Evolutionary conservation across 2,113 vertebrate species (phyloP).

Genomic region (Oenanthe oenanthe): DNA sequence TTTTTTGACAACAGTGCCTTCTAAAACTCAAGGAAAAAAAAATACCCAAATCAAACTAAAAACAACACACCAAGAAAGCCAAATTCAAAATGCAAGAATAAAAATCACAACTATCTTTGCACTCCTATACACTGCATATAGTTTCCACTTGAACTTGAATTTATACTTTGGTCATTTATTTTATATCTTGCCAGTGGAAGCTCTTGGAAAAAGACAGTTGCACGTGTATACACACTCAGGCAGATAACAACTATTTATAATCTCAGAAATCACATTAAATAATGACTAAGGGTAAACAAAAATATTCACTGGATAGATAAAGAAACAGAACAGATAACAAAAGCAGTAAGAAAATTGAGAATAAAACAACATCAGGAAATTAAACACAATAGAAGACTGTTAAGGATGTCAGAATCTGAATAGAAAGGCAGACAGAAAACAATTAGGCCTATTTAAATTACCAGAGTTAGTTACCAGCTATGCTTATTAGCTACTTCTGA

Average conservation of each 20-base stretch:
- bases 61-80: background rate
- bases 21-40: background rate
- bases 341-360: background rate
- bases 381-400: background rate
- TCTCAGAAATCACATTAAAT: background rate
- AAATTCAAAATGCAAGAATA: background rate
- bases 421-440: background rate
- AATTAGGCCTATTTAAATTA: background rate
- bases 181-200: background rate
- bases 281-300: background rate
- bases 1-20: background rate
- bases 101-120: background rate
- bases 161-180: background rate
- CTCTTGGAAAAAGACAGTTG: background rate
- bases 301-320: background rate
- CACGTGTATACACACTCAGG: accelerated
- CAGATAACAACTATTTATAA: background rate
- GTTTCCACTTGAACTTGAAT: background rate
- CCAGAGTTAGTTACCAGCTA: background rate
- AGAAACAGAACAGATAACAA: background rate
- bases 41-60: background rate
- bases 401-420: background rate
- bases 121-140: background rate
- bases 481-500: background rate
- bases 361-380: background rate